A percentile compares a stretch with the other conserved stretches of the same genome.
These are phyloP conservation scores for Atrichornis clamosus DNA, from an alignment of 2,113 vertebrate genomes.

Conservation along the genomic window DNA sequence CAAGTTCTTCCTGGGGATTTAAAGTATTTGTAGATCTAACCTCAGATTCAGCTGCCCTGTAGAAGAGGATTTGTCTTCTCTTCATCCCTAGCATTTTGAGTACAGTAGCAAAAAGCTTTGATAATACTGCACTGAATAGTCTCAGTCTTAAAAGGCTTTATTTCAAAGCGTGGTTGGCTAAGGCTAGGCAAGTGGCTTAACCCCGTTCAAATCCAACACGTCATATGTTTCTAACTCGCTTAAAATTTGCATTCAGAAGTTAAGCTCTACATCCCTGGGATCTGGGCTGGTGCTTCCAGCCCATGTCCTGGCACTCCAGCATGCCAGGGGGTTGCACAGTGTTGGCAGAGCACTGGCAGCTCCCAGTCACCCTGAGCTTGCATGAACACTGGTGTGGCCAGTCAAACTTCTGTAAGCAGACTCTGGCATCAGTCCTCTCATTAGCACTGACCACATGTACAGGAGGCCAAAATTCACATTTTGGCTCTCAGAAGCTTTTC, in stretches of 20 bases:
- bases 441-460: neutral
- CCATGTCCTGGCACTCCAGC: neutral
- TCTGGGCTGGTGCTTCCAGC: neutral
- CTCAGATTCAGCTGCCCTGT: neutral
- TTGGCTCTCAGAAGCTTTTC: neutral
- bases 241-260: neutral
- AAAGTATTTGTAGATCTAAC: slow-evolving; percentile 18
- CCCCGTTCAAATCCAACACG: neutral
- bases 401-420: neutral
- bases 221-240: neutral
- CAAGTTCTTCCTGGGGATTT: slow-evolving; percentile 12
- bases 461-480: neutral
- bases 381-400: too few relatives aligned
- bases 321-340: neutral
- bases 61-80: neutral
- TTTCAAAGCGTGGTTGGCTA: neutral
- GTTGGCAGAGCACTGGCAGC: neutral
- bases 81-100: neutral
- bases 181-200: neutral
- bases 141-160: neutral
- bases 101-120: neutral
- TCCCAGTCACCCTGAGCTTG: neutral
- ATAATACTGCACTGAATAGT: neutral
- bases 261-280: neutral
- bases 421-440: neutral